phyloP scores from a whole-genome alignment of 2,888 invertebrate genomes.

The Stenchaetothrips biformis region DNA sequence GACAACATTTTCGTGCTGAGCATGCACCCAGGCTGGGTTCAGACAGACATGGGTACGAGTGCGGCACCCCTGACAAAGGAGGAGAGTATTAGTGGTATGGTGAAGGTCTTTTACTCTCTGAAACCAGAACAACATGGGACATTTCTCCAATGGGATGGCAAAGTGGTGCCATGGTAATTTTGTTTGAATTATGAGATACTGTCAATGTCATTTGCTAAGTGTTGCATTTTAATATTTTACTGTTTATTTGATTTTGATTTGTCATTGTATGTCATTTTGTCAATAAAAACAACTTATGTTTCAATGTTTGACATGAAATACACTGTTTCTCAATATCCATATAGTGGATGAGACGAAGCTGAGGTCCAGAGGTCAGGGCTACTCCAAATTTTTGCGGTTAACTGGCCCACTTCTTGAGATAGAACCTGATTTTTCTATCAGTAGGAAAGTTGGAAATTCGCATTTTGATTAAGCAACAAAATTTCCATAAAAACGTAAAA shows the following conservation, averaged over 20 bases:
- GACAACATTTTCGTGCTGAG: slow-evolving; percentile 67
- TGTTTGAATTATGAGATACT: background rate
- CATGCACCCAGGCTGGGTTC: slow-evolving; percentile 89
- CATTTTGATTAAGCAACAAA: no score
- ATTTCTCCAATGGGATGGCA: slow-evolving; percentile 74
- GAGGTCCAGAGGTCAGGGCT: no score
- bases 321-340: background rate
- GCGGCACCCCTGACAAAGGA: slow-evolving; percentile 70
- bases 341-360: no score
- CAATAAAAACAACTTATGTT: background rate
- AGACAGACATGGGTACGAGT: slow-evolving; percentile 82
- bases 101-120: slow-evolving; percentile 60
- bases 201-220: background rate
- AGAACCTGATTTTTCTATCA: no score
- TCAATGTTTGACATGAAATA: background rate
- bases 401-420: no score
- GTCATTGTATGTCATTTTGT: background rate
- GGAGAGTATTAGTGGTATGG: slow-evolving; percentile 60
- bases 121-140: slow-evolving; percentile 65
- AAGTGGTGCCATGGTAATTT: slow-evolving; percentile 62
- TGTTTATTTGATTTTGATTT: background rate
- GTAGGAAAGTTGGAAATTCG: no score
- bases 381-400: no score
- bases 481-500: no score
- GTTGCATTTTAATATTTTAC: background rate